Base-by-base conservation (phyloP, 2,888 invertebrate species). In the Cataglyphis cursor region DNA sequence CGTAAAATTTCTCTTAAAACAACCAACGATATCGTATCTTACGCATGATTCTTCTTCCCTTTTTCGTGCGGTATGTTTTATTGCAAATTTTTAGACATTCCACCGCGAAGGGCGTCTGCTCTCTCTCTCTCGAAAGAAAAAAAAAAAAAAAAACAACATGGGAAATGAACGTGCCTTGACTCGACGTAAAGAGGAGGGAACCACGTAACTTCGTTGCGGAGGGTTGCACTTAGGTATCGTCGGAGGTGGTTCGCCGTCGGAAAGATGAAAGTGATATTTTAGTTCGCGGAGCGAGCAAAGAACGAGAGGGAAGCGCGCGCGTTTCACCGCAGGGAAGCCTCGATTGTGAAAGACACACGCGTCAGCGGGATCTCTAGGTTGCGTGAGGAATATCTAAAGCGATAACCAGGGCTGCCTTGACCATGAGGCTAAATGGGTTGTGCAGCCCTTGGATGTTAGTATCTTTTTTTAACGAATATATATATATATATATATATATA, bases 261-360 rank as follows among this genome's bases (percentile, higher is more conserved):
- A 61, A 59, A 82, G 83, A 84, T 87, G 83, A 87, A 83, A 83
- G 85, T 51, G 72, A 87, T 85, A 82, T 87, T 85, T 83, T 81
- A 62, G 73, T 74, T 44, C 51, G 70, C 41, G n/a, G 48, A 18
- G 31, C 31, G 21, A 21, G 61, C 12, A 54, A 21, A 62, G 64
- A 65, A 61, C 31, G 21, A 2, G 72, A 57, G 15, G 10, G 35
- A 57, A 21, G 24, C 51, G 24, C 44, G 76, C 35, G 38, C 9
- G 72, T 61, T 73, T 31, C 51, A 21, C 31, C 57, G 66, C 51
- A 41, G 81, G 62, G 57, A 81, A 76, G 59, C 64, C 74, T 64
- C 70, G 73, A 81, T 78, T 72, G 48, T 51, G 80, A 83, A 72
- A 72, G 83, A 81, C 65, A 81, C 72, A 21, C 48, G 59, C 83